Conservation (phyloP, 2,888 invertebrate species). For the Sialis fuliginosa region DNA sequence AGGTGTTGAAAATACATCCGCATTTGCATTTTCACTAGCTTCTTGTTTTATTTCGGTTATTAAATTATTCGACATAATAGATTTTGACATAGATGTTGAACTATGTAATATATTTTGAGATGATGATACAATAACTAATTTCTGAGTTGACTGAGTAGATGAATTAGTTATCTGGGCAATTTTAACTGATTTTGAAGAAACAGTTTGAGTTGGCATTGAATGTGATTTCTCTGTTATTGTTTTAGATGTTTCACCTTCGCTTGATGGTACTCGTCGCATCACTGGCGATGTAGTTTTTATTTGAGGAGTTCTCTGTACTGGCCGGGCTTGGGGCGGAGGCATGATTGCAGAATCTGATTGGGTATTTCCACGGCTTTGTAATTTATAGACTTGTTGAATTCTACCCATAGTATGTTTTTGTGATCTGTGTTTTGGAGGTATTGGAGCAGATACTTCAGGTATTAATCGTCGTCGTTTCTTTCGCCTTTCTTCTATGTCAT, state of each 20-base stretch:
- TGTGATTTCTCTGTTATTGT: conserved; percentile 14
- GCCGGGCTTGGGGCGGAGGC: conserved; percentile 1
- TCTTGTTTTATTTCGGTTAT: conserved; percentile 19
- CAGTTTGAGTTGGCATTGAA: conserved; percentile 17
- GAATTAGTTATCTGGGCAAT: conserved; percentile 11
- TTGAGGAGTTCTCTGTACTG: neutral
- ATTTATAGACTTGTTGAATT: conserved; percentile 6
- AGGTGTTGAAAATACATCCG: conserved; percentile 6
- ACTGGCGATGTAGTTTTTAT: neutral
- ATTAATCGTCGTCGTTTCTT: conserved; percentile 4
- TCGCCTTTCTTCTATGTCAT: conserved; percentile 2
- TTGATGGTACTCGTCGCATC: neutral
- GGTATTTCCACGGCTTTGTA: neutral
- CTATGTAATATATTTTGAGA: conserved; percentile 21
- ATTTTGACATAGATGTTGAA: conserved; percentile 22
- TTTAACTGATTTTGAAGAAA: conserved; percentile 17
- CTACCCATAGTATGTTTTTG: conserved; percentile 4
- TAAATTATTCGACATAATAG: conserved; percentile 25
- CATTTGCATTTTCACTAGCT: conserved; percentile 12
- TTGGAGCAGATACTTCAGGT: neutral
- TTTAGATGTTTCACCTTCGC: conserved; percentile 1
- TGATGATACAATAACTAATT: conserved; percentile 24
- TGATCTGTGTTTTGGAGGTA: neutral
- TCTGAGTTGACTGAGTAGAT: conserved; percentile 17
- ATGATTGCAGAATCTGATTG: conserved; percentile 1